A percentile compares a stretch with the other conserved stretches of the same genome.
These are phyloP conservation scores for Unio pictorum DNA, from an alignment of 2,888 invertebrate genomes.

Conservation along the genomic window DNA sequence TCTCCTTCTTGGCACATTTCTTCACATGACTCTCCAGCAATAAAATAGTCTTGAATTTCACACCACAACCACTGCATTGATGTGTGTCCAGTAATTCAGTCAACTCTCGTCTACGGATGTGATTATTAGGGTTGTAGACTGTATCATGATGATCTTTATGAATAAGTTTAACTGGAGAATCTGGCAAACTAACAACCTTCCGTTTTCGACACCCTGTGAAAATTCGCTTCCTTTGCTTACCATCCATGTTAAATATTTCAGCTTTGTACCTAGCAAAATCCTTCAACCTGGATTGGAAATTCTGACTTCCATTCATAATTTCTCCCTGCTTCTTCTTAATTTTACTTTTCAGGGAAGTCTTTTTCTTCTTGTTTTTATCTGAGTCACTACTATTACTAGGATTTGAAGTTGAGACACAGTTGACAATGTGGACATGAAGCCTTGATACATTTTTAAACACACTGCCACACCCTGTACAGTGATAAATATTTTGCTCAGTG, in stretches of 20 bases:
- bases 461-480: slow-evolving; percentile 86
- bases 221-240: slow-evolving; percentile 20
- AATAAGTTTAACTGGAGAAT: slow-evolving; percentile 23
- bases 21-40: slow-evolving; percentile 66
- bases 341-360: slow-evolving; percentile 23
- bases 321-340: slow-evolving; percentile 23
- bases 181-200: slow-evolving; percentile 16
- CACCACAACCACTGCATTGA: slow-evolving; percentile 66
- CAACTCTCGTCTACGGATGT: slow-evolving; percentile 63
- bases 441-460: slow-evolving; percentile 80
- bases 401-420: slow-evolving; percentile 75
- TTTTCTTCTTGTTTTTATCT: slow-evolving; percentile 18
- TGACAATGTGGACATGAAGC: slow-evolving; percentile 89
- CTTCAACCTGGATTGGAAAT: slow-evolving; percentile 11
- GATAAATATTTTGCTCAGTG: slow-evolving; percentile 35
- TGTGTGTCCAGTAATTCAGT: slow-evolving; percentile 73
- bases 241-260: neutral
- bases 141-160: slow-evolving; percentile 11
- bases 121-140: slow-evolving; percentile 71
- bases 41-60: slow-evolving; percentile 64
- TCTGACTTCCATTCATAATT: slow-evolving; percentile 12
- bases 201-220: slow-evolving; percentile 32
- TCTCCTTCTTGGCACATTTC: slow-evolving; percentile 60
- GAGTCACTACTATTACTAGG: slow-evolving; percentile 17
- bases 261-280: slow-evolving; percentile 10